Percentiles rank a stretch among this genome's conserved stretches.
Conservation (phyloP, 2,888 invertebrate genomes). For the Pristionchus japonicus region DNA sequence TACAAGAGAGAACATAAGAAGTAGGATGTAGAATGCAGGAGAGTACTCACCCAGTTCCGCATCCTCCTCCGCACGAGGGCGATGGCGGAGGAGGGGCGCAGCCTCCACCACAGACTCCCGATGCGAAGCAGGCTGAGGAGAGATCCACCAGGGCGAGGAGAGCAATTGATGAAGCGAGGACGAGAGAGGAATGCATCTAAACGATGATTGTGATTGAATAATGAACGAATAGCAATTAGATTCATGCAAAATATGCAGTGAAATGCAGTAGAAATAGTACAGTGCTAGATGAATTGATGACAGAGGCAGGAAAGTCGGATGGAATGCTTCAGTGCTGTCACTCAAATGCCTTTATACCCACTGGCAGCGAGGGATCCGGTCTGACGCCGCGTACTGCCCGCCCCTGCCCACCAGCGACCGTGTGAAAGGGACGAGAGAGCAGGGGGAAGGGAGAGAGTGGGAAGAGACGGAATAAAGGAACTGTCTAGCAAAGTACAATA, state of each 20-base stretch:
- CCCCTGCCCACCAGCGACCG: background rate
- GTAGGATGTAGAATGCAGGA: background rate
- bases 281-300: background rate
- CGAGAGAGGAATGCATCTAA: constrained; percentile 14
- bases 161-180: background rate
- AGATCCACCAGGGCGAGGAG: constrained; percentile 44
- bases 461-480: background rate
- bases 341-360: background rate
- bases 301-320: background rate
- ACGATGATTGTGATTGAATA: background rate
- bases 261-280: background rate
- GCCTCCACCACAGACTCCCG: constrained; percentile 72
- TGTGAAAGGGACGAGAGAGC: background rate
- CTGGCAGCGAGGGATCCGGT: background rate
- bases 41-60: constrained; percentile 42
- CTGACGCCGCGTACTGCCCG: background rate
- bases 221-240: background rate
- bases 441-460: background rate
- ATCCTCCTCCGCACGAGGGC: constrained; percentile 40
- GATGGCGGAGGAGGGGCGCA: constrained; percentile 58
- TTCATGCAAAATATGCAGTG: background rate
- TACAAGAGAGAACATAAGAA: background rate
- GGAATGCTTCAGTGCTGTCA: background rate
- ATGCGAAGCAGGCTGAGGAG: constrained; percentile 69
- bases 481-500: background rate